Base-by-base conservation (phyloP, 2,888 invertebrate species). In the Bibio marci region DNA sequence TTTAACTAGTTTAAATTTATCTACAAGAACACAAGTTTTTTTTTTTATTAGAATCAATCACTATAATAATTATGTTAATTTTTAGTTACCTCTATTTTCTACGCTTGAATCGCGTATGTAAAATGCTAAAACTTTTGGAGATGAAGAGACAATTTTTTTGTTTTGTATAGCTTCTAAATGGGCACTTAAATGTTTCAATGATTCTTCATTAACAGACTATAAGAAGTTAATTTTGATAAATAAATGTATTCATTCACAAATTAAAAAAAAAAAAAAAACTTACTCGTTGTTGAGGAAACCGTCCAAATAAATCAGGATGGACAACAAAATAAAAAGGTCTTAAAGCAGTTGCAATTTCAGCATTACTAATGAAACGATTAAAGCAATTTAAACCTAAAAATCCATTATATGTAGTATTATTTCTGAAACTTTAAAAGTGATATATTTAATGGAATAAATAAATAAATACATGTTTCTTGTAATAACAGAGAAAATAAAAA, bases 261-360 rank as follows among this genome's bases (percentile, higher is more conserved):
- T 26, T 26, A 17, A 22, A 38, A 44, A 39, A 42, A 11, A 17
- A 14, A 11, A 32, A 27, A 13, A 37, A 30, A 52, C 62, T 64
- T 66, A 87, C 88, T 60, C 85, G 73, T 65, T 92, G 86, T 54
- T 74, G 75, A 27, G 94, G 94, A 68, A 81, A 78, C 62, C 82
- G 80, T 39, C 88, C 88, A 67, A 94, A 94, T 34, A 94, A 69
- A 66, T 94, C 94, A 11, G 94, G 94, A 67, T 94, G 94, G 3
- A 94, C 92, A 42, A 80, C 80, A 58, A 94, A 92, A 63, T 91
- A 92, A 62, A 94, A 92, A 5, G 92, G 92, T 43, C 92, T 69
- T 34, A 94, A 64, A 1, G 92, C 92, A 18, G 90, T 80, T 1
- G 91, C 81, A 15, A 91, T 74, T 67, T 92, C 88, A 22, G 80